These are phyloP conservation scores for Anastrepha obliqua DNA, from an alignment of 1,140 invertebrate genomes.

Conservation along the genomic window DNA sequence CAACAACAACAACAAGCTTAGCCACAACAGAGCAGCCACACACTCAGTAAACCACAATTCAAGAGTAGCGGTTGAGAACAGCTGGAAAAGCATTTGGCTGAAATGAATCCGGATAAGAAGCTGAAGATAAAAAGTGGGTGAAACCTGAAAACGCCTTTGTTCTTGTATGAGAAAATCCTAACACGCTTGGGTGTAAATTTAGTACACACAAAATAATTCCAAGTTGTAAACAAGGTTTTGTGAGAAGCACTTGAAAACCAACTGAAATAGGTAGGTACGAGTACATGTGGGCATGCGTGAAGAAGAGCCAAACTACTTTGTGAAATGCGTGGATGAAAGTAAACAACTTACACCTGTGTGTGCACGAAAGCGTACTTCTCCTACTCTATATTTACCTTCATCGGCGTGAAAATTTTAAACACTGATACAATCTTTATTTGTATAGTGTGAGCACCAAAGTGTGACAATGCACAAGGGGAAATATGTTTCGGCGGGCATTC, in stretches of 20 bases:
- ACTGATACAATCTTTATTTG: not conserved
- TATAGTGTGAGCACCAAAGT: slow-evolving; percentile 22
- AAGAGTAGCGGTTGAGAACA: slow-evolving; percentile 16
- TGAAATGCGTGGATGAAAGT: not conserved
- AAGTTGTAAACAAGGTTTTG: not conserved
- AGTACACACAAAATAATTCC: not conserved
- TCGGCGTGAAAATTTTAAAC: slow-evolving; percentile 7
- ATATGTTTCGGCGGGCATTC: not conserved
- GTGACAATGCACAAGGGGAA: not conserved
- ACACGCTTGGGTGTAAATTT: not conserved
- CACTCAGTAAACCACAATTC: not conserved
- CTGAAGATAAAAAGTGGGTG: not conserved
- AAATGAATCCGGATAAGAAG: not conserved
- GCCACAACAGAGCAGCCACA: not conserved
- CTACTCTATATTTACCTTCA: not conserved
- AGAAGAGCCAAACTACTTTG: not conserved
- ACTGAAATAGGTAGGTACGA: too few relatives aligned
- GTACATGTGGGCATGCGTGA: not conserved
- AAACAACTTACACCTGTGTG: not conserved
- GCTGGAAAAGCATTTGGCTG: not conserved
- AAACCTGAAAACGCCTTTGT: not conserved
- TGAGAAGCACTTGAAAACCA: too few relatives aligned
- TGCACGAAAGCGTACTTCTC: not conserved
- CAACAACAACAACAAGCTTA: not conserved
- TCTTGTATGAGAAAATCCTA: too few relatives aligned